Evolutionary conservation across 2,797 vertebrate genomes (phyloP).

Genomic region (Coilia nasus): DNA sequence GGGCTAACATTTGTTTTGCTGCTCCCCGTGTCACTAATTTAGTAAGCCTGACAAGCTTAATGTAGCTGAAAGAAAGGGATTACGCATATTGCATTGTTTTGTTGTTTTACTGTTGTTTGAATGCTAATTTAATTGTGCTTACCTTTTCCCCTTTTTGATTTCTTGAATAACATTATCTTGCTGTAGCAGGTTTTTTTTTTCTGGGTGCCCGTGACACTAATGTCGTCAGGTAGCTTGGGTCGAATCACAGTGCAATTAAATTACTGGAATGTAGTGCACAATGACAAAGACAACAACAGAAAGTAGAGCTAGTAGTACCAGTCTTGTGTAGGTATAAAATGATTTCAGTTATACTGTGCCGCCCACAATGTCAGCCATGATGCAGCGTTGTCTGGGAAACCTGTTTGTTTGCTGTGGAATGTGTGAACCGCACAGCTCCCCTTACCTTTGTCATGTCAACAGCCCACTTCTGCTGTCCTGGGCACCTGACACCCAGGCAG

Average conservation of each 20-base stretch:
- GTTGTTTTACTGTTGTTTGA: neutral
- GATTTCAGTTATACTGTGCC: neutral
- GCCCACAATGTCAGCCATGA: neutral
- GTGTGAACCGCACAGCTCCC: neutral
- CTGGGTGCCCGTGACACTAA: neutral
- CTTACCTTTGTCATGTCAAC: neutral
- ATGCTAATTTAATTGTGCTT: constrained; percentile 3
- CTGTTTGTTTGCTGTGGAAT: neutral
- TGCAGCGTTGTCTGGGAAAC: neutral
- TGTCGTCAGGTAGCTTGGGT: neutral
- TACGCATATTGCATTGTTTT: constrained; percentile 12
- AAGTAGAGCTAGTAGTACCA: neutral
- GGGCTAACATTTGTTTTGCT: constrained; percentile 6
- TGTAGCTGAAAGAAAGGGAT: constrained; percentile 7
- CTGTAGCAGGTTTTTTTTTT: neutral
- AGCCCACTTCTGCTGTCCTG: neutral
- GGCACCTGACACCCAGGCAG: neutral
- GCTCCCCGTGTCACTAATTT: neutral
- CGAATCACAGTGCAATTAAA: neutral
- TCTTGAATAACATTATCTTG: neutral
- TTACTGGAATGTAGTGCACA: neutral
- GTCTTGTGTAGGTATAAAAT: neutral
- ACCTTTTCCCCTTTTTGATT: constrained; percentile 3
- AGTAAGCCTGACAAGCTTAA: constrained; percentile 5
- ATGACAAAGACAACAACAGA: neutral